Base-by-base conservation (phyloP, 2,113 vertebrate genomes). In the Corvus cornix region DNA sequence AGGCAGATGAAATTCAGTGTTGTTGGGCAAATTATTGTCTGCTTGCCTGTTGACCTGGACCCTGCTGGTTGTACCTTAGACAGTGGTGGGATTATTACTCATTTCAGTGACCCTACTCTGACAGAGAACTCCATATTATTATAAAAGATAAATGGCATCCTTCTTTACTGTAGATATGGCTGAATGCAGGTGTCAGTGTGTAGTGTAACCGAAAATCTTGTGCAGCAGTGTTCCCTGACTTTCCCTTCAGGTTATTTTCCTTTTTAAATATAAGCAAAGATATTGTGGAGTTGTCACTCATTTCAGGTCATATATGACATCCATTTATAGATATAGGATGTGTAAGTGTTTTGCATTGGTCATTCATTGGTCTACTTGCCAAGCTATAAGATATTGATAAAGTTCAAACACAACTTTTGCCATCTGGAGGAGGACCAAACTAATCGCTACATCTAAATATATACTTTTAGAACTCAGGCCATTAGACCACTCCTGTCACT, bases 1-100 rank as follows among this genome's bases (percentile, higher is more conserved):
- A 98, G 99, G 98, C 98, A 99, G 99, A 99, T 99, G 98, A 99
- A 99, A 99, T 99, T 98, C 99, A 98, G 98, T 99, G 98, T 98
- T 98, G 98, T 98, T 98, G 99, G 99, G 98, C 98, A 99, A 99
- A 99, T 99, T 99, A 99, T 99, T 98, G 98, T 99, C 99, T 99
- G 98, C 98, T 98, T 98, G 98, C 98, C 98, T 99, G 99, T 99
- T 99, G 99, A 99, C 99, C 99, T 98, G 98, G 98, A 98, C 98
- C 98, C 98, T 97, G 98, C 98, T 98, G 98, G 97, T 98, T 98
- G 96, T 97, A 98, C 98, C 97, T 98, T 97, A 98, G 97, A 97
- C 90, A 95, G 97, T 95, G 93, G 96, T 96, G 96, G 98, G 97
- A 97, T 98, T 98, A 98, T 98, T 98, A 98, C 97, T 98, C 97